phyloP scores from a whole-genome alignment of 2,113 vertebrate genomes.

The Cottus gobio region DNA sequence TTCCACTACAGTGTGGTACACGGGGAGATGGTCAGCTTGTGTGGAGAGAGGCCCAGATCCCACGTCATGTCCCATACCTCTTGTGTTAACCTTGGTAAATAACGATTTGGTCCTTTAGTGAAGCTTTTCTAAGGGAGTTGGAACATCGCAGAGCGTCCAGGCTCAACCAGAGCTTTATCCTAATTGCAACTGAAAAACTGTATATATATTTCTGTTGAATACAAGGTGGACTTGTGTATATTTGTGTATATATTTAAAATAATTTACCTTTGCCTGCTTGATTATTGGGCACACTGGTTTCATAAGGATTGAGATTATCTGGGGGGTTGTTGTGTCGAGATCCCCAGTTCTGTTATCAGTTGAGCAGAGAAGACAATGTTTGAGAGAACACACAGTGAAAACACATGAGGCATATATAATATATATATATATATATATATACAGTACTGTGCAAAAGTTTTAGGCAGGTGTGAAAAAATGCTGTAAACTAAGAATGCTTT shows the following conservation, averaged over 20 bases:
- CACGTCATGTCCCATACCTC: no score
- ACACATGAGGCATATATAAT: neutral
- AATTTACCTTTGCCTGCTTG: constrained; percentile 44
- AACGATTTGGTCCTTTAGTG: no score
- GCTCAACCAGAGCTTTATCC: neutral
- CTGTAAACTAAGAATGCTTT: no score
- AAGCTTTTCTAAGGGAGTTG: no score
- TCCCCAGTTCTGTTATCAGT: neutral
- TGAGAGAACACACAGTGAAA: neutral
- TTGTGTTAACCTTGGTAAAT: no score
- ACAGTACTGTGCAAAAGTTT: no score
- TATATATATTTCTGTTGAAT: neutral
- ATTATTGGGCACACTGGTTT: constrained; percentile 27
- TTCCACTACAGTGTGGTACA: no score
- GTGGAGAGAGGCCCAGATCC: no score
- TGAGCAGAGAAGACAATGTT: constrained; percentile 14
- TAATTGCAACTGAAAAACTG: neutral
- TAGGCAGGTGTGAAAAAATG: no score
- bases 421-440: no score
- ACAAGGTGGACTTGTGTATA: neutral
- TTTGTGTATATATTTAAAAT: neutral
- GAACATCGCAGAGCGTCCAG: no score
- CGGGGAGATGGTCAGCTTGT: no score
- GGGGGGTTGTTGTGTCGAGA: neutral
- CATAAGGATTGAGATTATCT: constrained; percentile 65